Conservation (phyloP, 2,888 invertebrate species). For the Beris chalybata region DNA sequence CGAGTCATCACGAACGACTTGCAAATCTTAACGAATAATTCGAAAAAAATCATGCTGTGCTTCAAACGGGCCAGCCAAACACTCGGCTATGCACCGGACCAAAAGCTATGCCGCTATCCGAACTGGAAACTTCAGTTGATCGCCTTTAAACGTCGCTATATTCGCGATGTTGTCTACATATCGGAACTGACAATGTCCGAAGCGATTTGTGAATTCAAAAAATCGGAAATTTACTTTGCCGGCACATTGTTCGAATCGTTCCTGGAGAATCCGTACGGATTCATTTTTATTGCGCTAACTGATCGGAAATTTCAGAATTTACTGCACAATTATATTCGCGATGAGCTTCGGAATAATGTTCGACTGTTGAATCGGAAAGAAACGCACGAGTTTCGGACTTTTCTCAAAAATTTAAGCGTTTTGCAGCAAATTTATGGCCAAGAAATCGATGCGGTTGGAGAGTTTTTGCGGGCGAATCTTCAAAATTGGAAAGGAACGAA, state of each 20-base stretch:
- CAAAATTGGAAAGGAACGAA: constrained; percentile 15
- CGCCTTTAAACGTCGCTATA: constrained; percentile 5
- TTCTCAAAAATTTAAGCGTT: not conserved
- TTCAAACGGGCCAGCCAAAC: not conserved
- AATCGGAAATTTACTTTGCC: constrained; percentile 5
- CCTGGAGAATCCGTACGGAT: constrained; percentile 19
- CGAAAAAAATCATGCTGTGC: not conserved
- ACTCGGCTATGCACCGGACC: not conserved
- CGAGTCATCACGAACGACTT: not conserved
- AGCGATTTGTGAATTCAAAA: not conserved
- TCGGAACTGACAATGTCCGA: constrained; percentile 21
- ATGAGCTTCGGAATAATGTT: constrained; percentile 3
- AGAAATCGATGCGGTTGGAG: not conserved
- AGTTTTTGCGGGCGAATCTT: constrained; percentile 14
- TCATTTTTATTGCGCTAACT: constrained; percentile 9
- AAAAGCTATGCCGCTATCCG: constrained; percentile 12
- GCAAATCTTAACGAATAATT: not conserved
- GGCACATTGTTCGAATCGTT: constrained; percentile 17
- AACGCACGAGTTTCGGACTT: not conserved
- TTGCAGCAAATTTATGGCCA: constrained; percentile 17
- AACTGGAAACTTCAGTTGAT: constrained; percentile 23
- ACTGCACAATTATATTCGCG: not conserved
- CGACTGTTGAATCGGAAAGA: not conserved
- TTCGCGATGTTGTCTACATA: constrained; percentile 7
- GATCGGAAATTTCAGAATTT: constrained; percentile 3